These are phyloP conservation scores for Epistrophella euchroma DNA, from an alignment of 2,888 invertebrate species.

Conservation along the genomic window DNA sequence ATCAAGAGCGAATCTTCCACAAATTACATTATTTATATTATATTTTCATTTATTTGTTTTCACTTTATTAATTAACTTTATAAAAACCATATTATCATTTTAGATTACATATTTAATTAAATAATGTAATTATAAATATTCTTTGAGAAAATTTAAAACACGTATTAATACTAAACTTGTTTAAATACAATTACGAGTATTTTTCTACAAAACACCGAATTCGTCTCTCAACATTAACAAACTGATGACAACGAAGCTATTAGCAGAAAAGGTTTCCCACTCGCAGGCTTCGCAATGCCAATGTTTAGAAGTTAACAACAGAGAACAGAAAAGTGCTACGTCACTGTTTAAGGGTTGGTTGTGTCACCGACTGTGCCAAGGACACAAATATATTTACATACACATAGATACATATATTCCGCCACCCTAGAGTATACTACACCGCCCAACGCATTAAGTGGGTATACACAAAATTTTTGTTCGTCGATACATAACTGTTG, in stretches of 20 bases:
- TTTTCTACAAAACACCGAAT: conserved; percentile 48
- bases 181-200: conserved; percentile 9
- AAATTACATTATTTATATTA: background rate
- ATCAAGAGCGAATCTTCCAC: conserved; percentile 6
- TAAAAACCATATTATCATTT: background rate
- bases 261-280: conserved; percentile 46
- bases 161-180: background rate
- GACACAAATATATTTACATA: conserved; percentile 36
- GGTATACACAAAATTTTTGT: conserved; percentile 3
- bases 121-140: background rate
- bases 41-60: background rate
- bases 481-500: conserved; percentile 30
- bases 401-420: background rate
- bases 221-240: conserved; percentile 59
- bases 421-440: conserved; percentile 4
- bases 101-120: background rate
- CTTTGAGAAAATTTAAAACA: background rate
- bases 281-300: conserved; percentile 15
- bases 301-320: conserved; percentile 34
- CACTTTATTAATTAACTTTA: background rate
- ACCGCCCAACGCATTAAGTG: conserved; percentile 28
- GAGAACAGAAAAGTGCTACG: conserved; percentile 49
- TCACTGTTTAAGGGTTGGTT: conserved; percentile 55
- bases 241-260: conserved; percentile 55
- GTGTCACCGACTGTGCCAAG: conserved; percentile 59